Conservation (phyloP, 2,888 invertebrate species). For the Tanypteryx hageni region DNA sequence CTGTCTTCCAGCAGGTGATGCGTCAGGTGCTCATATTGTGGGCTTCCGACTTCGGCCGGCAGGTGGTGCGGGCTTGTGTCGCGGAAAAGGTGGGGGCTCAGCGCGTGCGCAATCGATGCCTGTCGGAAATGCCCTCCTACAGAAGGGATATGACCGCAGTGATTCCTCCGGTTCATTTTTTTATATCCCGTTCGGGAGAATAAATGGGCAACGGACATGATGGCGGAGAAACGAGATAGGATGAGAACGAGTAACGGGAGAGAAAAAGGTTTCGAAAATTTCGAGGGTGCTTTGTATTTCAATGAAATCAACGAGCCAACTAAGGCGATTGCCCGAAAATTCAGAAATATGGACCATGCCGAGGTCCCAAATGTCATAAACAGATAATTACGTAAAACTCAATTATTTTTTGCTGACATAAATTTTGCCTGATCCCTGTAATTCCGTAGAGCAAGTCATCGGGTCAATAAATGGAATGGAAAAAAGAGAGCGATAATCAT, state of each 20-base stretch:
- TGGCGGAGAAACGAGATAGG: too few relatives aligned
- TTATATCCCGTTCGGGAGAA: background rate
- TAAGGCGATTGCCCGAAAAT: too few relatives aligned
- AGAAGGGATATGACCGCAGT: background rate
- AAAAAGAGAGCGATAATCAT: too few relatives aligned
- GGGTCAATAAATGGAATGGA: too few relatives aligned
- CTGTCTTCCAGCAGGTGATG: background rate
- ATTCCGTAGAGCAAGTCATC: too few relatives aligned
- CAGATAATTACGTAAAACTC: too few relatives aligned
- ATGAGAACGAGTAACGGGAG: background rate
- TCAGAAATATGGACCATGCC: too few relatives aligned
- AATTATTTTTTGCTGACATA: too few relatives aligned
- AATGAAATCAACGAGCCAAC: background rate
- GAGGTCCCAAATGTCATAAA: too few relatives aligned
- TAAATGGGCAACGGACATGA: too few relatives aligned
- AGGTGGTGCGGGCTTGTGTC: background rate
- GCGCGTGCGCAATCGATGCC: background rate
- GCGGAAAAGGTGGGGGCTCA: background rate
- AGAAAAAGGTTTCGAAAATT: background rate
- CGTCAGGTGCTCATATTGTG: conserved; percentile 8
- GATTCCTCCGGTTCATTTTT: background rate
- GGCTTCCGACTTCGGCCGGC: background rate
- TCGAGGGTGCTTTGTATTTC: background rate
- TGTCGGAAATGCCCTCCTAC: background rate
- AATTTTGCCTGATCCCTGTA: too few relatives aligned